Conservation (phyloP, 2,797 vertebrate species). For the Anabas testudineus region DNA sequence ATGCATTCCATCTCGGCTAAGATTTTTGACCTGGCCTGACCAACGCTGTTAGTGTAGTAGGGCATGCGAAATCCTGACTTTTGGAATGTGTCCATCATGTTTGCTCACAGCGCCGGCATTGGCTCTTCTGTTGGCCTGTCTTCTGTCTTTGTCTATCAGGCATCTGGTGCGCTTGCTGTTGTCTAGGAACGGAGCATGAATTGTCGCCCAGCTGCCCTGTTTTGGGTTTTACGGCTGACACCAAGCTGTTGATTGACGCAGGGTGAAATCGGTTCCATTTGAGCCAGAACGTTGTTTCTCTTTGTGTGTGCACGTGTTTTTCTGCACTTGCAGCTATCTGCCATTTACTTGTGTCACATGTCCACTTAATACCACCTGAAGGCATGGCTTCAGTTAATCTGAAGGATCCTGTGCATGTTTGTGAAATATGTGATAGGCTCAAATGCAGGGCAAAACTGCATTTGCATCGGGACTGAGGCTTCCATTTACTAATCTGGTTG, state of each 20-base stretch:
- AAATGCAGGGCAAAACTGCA: slow-evolving; percentile 35
- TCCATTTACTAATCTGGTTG: slow-evolving; percentile 56
- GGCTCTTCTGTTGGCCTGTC: slow-evolving; percentile 53
- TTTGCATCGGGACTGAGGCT: slow-evolving; percentile 30
- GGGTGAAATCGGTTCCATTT: not conserved
- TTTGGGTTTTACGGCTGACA: slow-evolving; percentile 39
- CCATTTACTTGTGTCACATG: not conserved
- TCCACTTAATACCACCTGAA: not conserved
- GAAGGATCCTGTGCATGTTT: slow-evolving; percentile 3
- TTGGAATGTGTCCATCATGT: slow-evolving; percentile 62
- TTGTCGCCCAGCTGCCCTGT: slow-evolving; percentile 64
- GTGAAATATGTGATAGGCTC: slow-evolving; percentile 16
- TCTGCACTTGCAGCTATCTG: not conserved
- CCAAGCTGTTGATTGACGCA: not conserved
- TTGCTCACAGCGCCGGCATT: slow-evolving; percentile 32
- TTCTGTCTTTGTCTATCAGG: slow-evolving; percentile 51
- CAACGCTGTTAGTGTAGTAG: slow-evolving; percentile 36
- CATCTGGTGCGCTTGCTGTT: slow-evolving; percentile 62
- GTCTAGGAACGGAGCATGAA: slow-evolving; percentile 48
- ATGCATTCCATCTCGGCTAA: slow-evolving; percentile 9
- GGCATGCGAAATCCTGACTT: slow-evolving; percentile 53
- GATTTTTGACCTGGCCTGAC: slow-evolving; percentile 39
- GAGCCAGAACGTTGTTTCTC: not conserved
- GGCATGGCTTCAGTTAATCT: not conserved
- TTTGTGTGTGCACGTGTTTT: not conserved